Base-by-base conservation (phyloP, 2,113 vertebrate species). In the Urocynchramus pylzowi region DNA sequence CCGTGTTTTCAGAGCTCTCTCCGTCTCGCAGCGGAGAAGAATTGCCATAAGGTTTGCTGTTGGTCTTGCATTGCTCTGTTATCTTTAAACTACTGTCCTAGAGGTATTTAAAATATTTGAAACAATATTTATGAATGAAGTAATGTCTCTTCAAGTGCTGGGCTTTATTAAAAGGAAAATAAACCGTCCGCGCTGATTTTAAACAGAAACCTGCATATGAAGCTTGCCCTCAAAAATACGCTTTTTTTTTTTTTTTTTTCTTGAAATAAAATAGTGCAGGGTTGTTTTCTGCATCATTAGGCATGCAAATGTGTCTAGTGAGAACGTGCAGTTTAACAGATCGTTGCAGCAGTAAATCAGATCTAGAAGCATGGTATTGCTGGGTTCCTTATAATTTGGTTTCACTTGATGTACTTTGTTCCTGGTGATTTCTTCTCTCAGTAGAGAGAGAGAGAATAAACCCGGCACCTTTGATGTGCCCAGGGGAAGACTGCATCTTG, bases 81-180 rank as follows among this genome's bases (percentile, higher is more conserved):
- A 94, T 96, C 96, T 96, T 95, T 91, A 93, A 97, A 95, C 95
- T 95, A 91, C 89, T 93, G 95, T 97, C 94, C 87, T 70, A 56
- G 95, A 95, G 90, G 94, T 70, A 93, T 93, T 95, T 95, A 95
- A 97, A 94, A 95, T 93, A 95, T 97, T 93, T 97, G 95, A 94
- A 89, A 94, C 92, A 87, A 87, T 95, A 93, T 97, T 97, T 97
- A 94, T 97, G 96, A 97, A 97, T 96, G 95, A 97, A 97, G 96
- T 97, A 84, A 96, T 95, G 96, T 96, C 95, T 96, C 91, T 95
- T 73, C 78, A 65, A 90, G 95, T 7, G 15, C 85, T 94, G 92
- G 95, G 92, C 84, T 87, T 91, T 94, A 87, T 93, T 84, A 85
- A 84, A 96, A 97, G 87, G 90, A 91, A 96, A 97, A 96, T 96